A percentile compares a stretch with the other conserved stretches of the same genome.
Evolutionary conservation across 2,113 vertebrate genomes (phyloP).

Genomic region (Miniopterus natalensis): DNA sequence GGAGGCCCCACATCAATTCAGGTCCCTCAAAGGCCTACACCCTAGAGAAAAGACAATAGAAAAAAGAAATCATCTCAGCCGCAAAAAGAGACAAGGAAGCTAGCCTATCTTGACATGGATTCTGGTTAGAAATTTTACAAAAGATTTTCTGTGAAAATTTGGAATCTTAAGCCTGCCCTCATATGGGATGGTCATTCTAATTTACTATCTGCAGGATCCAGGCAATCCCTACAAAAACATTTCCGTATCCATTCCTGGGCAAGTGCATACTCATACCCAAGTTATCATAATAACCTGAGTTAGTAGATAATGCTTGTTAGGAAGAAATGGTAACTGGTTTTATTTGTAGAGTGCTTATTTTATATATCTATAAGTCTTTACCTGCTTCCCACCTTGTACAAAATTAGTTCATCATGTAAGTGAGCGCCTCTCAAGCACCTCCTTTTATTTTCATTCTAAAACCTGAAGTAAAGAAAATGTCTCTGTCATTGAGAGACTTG

Average conservation of each 20-base stretch:
- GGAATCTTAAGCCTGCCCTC: not conserved
- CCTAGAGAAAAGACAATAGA: not conserved
- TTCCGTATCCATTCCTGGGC: not conserved
- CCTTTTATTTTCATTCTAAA: not conserved
- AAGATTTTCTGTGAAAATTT: not conserved
- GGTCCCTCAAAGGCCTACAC: not conserved
- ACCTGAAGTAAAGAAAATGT: not conserved
- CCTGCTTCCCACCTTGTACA: not conserved
- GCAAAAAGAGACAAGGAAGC: not conserved
- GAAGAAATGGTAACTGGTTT: not conserved
- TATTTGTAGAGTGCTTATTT: constrained; percentile 10
- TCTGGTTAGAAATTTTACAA: constrained; percentile 28
- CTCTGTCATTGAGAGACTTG: not conserved
- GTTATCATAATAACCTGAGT: not conserved
- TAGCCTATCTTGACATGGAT: not conserved
- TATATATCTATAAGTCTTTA: not conserved
- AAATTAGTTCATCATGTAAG: not conserved
- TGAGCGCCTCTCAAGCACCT: not conserved
- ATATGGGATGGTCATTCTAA: not conserved
- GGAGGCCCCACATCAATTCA: not conserved
- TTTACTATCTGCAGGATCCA: not conserved
- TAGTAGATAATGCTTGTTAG: not conserved
- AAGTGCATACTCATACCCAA: not conserved
- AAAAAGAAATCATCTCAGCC: not conserved
- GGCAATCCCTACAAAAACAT: not conserved